These are phyloP conservation scores for Scatophagus argus DNA, from an alignment of 2,113 vertebrate genomes.

Conservation along the genomic window DNA sequence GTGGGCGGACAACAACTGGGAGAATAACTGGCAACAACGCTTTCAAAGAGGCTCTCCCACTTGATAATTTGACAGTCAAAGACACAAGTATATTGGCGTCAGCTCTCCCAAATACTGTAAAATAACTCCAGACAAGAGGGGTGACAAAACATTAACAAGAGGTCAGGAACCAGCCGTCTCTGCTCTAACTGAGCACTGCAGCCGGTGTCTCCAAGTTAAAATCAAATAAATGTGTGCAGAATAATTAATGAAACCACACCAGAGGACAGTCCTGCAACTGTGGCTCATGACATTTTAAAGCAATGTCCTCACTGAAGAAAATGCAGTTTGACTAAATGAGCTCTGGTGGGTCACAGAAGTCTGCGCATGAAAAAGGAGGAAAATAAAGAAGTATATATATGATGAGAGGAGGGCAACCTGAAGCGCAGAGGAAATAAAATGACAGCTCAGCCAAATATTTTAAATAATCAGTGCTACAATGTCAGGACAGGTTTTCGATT, in stretches of 20 bases:
- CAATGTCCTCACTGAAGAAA: background rate
- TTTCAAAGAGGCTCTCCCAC: too few relatives aligned
- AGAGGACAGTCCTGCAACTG: background rate
- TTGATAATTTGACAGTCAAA: too few relatives aligned
- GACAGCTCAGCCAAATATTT: background rate
- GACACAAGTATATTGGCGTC: too few relatives aligned
- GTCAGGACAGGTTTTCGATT: background rate
- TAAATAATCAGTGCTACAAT: background rate
- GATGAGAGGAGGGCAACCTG: background rate
- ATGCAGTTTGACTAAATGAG: constrained; percentile 9
- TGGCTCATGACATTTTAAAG: background rate
- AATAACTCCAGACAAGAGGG: background rate
- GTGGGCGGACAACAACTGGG: too few relatives aligned
- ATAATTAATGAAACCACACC: background rate
- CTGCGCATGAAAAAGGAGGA: constrained; percentile 31
- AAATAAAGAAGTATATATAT: background rate
- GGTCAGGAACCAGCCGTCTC: background rate
- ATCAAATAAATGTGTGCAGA: background rate
- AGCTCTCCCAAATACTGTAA: too few relatives aligned
- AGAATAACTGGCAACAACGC: too few relatives aligned
- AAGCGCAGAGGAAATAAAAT: background rate
- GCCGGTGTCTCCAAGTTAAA: background rate
- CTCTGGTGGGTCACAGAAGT: constrained; percentile 13
- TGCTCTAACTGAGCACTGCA: background rate
- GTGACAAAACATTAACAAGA: background rate